These are phyloP conservation scores for Orussus abietinus DNA, from an alignment of 1,140 invertebrate species.

Conservation along the genomic window DNA sequence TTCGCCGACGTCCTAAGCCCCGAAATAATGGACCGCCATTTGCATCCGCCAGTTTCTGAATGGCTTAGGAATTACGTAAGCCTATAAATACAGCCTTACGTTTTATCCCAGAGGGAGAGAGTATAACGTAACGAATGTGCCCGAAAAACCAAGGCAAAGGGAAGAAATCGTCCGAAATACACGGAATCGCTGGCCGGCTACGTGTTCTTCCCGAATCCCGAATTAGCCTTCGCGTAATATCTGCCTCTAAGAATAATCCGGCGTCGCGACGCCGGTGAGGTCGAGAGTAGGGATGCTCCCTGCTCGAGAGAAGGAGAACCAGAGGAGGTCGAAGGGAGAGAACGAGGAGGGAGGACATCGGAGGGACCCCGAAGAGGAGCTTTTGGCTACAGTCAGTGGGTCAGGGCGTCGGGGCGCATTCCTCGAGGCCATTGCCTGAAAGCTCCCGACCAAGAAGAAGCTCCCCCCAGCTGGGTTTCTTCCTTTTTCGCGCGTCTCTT, in stretches of 20 bases:
- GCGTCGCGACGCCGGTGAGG: slow-evolving; percentile 22
- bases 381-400: slow-evolving; percentile 51
- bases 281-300: slow-evolving; percentile 28
- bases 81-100: too few relatives aligned
- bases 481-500: too few relatives aligned
- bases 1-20: too few relatives aligned
- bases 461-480: too few relatives aligned
- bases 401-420: slow-evolving; percentile 48
- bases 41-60: too few relatives aligned
- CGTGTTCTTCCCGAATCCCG: slow-evolving; percentile 43
- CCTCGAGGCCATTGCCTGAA: slow-evolving; percentile 29
- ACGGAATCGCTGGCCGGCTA: too few relatives aligned
- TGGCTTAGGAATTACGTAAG: too few relatives aligned
- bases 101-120: too few relatives aligned
- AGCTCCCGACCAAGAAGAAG: slow-evolving; percentile 4
- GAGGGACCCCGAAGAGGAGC: slow-evolving; percentile 27
- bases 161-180: too few relatives aligned
- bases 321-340: background rate
- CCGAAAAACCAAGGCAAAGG: too few relatives aligned
- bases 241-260: slow-evolving; percentile 45
- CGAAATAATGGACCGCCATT: too few relatives aligned
- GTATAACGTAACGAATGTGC: too few relatives aligned
- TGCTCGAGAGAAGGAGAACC: slow-evolving; percentile 17
- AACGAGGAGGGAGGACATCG: slow-evolving; percentile 13
- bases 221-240: slow-evolving; percentile 50